Evolutionary conservation across 2,888 invertebrate species (phyloP).

Genomic region (Teinopalpus imperialis): DNA sequence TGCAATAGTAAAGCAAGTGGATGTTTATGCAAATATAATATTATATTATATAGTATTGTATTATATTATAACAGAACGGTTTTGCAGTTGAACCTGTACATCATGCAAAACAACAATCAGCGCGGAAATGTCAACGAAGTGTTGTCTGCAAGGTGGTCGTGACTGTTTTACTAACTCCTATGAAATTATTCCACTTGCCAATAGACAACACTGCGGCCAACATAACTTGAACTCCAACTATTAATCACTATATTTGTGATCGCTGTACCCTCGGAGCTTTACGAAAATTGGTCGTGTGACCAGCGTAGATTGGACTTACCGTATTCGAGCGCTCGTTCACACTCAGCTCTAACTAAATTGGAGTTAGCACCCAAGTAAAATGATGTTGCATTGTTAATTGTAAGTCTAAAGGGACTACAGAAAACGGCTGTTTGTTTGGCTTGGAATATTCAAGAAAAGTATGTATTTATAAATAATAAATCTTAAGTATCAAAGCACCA

Average conservation of each 20-base stretch:
- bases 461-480: too few species aligned
- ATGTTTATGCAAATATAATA: conserved; percentile 5
- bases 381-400: not conserved
- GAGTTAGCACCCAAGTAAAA: not conserved
- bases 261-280: not conserved
- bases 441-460: too few species aligned
- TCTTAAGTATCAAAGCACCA: too few species aligned
- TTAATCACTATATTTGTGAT: not conserved
- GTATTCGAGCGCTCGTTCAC: not conserved
- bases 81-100: conserved; percentile 12
- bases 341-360: conserved; percentile 9
- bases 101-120: conserved; percentile 21
- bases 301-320: not conserved
- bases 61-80: conserved; percentile 13
- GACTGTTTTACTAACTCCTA: conserved; percentile 34
- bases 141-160: conserved; percentile 31
- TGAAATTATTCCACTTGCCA: conserved; percentile 33
- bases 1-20: not conserved
- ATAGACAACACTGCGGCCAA: conserved; percentile 29
- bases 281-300: not conserved
- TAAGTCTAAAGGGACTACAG: too few species aligned
- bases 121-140: conserved; percentile 28
- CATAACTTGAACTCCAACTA: conserved; percentile 16
- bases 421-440: too few species aligned
- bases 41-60: too few species aligned